phyloP scores from a whole-genome alignment of 2,113 vertebrate species.

The Podarcis cretensis region DNA sequence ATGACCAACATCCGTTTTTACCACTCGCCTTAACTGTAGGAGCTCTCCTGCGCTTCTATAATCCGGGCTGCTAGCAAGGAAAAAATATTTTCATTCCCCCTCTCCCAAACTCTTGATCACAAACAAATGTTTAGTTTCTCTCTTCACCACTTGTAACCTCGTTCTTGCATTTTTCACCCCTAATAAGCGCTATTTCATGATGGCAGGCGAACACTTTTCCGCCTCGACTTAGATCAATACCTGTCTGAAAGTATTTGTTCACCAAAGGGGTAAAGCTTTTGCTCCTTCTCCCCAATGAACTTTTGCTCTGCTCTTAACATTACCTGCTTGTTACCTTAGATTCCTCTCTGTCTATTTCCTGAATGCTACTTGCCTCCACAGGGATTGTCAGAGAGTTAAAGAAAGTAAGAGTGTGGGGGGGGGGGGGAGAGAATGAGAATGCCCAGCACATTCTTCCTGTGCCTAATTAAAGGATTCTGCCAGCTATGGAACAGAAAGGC shows the following conservation, averaged over 20 bases:
- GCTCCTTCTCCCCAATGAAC: conserved; percentile 59
- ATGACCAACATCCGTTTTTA: too few species aligned
- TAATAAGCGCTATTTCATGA: conserved; percentile 57
- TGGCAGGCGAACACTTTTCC: background rate
- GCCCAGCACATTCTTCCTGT: conserved; percentile 26
- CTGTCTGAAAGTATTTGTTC: conserved; percentile 67
- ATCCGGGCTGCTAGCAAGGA: background rate
- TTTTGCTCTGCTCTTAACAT: conserved; percentile 51
- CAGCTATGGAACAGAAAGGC: conserved; percentile 27
- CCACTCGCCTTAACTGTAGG: too few species aligned
- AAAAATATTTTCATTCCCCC: background rate
- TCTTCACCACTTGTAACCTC: conserved; percentile 28
- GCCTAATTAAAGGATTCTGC: conserved; percentile 59
- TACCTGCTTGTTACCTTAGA: conserved; percentile 28
- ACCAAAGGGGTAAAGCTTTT: conserved; percentile 54
- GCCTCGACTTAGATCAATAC: conserved; percentile 59
- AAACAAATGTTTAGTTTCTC: conserved; percentile 42
- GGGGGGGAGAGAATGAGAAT: background rate
- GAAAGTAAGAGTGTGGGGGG: background rate
- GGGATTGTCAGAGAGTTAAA: background rate
- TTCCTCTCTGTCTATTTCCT: conserved; percentile 49
- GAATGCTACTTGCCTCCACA: conserved; percentile 31
- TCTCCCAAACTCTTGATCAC: conserved; percentile 32
- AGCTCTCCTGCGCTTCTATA: background rate
- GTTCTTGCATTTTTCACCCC: conserved; percentile 13